Evolutionary conservation across 2,888 invertebrate species (phyloP), one percentile per base, ranked within the genome.

Genomic region (Xestoiulus laeticollis): DNA sequence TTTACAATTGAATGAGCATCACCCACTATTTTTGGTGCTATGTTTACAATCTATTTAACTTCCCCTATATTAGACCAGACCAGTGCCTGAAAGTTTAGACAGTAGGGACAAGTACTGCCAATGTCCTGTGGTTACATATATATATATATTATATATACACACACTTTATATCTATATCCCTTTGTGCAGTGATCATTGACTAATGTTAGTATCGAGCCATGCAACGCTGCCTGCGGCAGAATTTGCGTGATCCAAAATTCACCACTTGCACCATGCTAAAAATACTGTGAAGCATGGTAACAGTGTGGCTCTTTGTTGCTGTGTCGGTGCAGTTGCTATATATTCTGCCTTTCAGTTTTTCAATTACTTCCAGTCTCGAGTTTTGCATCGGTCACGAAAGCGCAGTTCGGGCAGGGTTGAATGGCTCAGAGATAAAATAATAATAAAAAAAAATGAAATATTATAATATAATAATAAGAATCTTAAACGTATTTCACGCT

Each of bases 51-150:
- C 68, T 87, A 78, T 78, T 87, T 87, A 33, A 87, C 68, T 82
- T 82, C 44, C 87, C 87, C 38, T 43, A 78, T 33, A 48, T 33
- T 87, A 87, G 87, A 87, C 87, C 87, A 78, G 68, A 78, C 38
- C 87, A 87, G 87, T 87, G 87, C 87, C 87, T 87, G 82, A 78
- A 44, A 87, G 87, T 87, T 68, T 87, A 87, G 87, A 87, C 87
- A 87, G 68, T 87, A 43, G 44, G 68, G 82, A 87, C 86, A 82
- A 78, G 87, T 87, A 78, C 44, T 87, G 87, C 87, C 82, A 68
- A 82, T 78, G 87, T 87, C 87, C 87, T 82, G 87, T 87, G 87
- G 87, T 87, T 82, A 38, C 68, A 82, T 48, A 48, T 53, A 86
- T 53, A 86, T 48, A 86, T 85, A 85, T 43, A 33, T 26, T 10